Conservation (phyloP, 64 coral and sea anemone genomes). For the Actinia equina region DNA sequence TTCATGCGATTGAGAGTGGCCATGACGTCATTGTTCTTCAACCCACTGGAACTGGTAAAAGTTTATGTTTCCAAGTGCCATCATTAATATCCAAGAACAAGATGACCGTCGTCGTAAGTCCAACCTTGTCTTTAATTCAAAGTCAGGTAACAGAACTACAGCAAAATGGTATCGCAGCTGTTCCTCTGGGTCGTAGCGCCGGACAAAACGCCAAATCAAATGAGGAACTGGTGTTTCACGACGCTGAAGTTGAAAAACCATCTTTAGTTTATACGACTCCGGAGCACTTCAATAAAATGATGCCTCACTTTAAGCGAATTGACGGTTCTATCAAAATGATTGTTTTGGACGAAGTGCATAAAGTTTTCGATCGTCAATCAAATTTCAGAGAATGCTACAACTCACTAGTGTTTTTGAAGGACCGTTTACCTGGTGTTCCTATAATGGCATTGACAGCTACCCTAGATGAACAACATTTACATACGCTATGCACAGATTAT, state of each 20-base stretch:
- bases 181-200: no score
- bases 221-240: no score
- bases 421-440: slow-evolving; percentile 7
- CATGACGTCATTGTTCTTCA: neutral
- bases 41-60: neutral
- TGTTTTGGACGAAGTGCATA: slow-evolving; percentile 35
- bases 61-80: neutral
- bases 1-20: neutral
- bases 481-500: slow-evolving; percentile 13
- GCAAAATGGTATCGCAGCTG: neutral
- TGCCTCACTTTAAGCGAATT: no score
- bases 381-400: slow-evolving; percentile 34
- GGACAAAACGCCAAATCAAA: no score
- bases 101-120: neutral
- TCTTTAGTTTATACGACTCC: neutral
- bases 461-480: slow-evolving; percentile 14
- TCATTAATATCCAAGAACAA: neutral
- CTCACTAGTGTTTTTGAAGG: neutral
- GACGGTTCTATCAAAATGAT: no score
- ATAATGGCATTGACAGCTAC: slow-evolving; percentile 53
- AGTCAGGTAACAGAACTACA: neutral
- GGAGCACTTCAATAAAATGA: neutral
- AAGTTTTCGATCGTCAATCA: slow-evolving; percentile 37
- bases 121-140: neutral
- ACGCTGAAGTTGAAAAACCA: no score